phyloP scores from a whole-genome alignment of 1,140 invertebrate genomes.

The Calycopis cecrops region DNA sequence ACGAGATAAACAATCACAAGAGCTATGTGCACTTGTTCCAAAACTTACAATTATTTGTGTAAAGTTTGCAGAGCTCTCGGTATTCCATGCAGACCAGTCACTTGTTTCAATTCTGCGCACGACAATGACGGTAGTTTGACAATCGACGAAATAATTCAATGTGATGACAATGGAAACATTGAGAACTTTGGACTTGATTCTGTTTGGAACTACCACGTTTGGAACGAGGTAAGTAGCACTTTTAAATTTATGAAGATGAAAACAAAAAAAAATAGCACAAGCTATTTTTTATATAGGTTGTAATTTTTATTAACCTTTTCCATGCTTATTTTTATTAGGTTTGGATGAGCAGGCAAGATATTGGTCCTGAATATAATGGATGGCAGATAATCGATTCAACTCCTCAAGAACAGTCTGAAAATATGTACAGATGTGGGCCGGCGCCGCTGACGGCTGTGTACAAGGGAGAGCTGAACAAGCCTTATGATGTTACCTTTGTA shows the following conservation, averaged over 20 bases:
- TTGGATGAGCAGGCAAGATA: not conserved
- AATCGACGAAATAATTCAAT: not conserved
- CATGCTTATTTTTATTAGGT: no score
- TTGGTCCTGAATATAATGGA: not conserved
- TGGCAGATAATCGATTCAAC: not conserved
- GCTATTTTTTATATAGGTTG: not conserved
- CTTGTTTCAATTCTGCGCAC: not conserved
- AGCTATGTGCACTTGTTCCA: no score
- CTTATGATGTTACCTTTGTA: not conserved
- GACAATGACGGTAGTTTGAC: not conserved
- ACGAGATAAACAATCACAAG: no score
- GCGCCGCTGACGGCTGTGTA: not conserved
- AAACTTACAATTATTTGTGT: no score
- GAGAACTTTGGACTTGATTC: not conserved
- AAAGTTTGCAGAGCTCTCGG: not conserved
- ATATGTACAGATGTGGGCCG: not conserved
- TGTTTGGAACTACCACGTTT: slow-evolving; percentile 3
- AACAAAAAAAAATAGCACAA: no score
- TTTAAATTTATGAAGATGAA: not conserved
- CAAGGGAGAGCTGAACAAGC: not conserved
- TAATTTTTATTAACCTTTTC: not conserved
- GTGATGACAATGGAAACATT: not conserved
- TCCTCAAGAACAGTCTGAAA: not conserved
- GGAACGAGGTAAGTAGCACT: not conserved
- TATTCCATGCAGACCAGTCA: not conserved